Evolutionary conservation across 2,113 vertebrate genomes (phyloP).

Genomic region (Edolisoma coerulescens): DNA sequence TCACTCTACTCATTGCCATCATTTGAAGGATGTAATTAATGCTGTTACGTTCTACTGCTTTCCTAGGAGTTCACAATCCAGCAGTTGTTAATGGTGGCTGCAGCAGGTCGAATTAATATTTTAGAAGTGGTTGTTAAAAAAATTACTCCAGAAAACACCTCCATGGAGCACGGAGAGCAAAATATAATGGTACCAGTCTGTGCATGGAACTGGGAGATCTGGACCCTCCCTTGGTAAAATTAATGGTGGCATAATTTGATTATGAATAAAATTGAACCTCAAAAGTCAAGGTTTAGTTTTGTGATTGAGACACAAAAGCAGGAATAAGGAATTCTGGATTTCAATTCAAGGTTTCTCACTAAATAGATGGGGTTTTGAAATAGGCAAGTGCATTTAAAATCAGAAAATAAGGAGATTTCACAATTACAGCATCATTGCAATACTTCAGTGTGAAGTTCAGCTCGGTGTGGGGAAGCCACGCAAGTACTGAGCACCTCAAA

Average conservation of each 20-base stretch:
- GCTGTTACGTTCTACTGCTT: neutral
- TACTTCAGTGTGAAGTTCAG: neutral
- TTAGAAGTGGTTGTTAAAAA: neutral
- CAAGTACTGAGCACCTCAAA: neutral
- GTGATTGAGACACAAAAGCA: neutral
- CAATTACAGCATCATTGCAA: neutral
- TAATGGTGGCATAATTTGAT: neutral
- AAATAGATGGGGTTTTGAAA: neutral
- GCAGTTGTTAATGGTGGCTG: neutral
- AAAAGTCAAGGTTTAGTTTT: neutral
- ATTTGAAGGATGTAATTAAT: constrained; percentile 4
- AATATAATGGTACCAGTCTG: neutral
- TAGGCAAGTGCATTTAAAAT: neutral
- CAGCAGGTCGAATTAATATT: neutral
- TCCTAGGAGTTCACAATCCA: neutral
- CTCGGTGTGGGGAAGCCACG: neutral
- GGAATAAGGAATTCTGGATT: neutral
- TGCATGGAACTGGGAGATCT: neutral
- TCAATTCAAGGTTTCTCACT: neutral
- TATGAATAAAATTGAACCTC: neutral
- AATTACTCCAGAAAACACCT: neutral
- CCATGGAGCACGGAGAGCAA: neutral
- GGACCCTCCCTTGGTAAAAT: neutral
- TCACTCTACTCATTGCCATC: neutral
- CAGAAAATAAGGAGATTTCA: neutral